phyloP scores from a whole-genome alignment of 2,113 vertebrate genomes.

The rabbit (Oryctolagus cuniculus) region mOryCun1.1 NC_091433.1:126829501-126830000 shows the following conservation, averaged over 20 bases:
- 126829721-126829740: not conserved
- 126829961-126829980: not conserved
- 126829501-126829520: constrained; percentile 6
- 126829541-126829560: constrained; percentile 20
- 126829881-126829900: not conserved
- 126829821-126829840: constrained; percentile 19
- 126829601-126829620: not conserved
- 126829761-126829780: not conserved
- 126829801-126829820: constrained; percentile 34
- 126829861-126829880: not conserved
- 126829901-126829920: constrained; percentile 6
- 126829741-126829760: constrained; percentile 20
- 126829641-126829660: not conserved
- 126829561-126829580: not conserved
- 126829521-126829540: not conserved
- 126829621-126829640: not conserved
- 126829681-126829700: not conserved
- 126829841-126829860: not conserved
- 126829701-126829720: constrained; percentile 2
- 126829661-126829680: not conserved
- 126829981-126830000: not conserved
- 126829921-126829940: not conserved
- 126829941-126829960: not conserved
- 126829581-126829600: not conserved
- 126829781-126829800: constrained; percentile 59